Evolutionary conservation across 2,797 vertebrate genomes (phyloP), one percentile per base, ranked within the genome.

Genomic region (Melanotaenia maccullochi): DNA sequence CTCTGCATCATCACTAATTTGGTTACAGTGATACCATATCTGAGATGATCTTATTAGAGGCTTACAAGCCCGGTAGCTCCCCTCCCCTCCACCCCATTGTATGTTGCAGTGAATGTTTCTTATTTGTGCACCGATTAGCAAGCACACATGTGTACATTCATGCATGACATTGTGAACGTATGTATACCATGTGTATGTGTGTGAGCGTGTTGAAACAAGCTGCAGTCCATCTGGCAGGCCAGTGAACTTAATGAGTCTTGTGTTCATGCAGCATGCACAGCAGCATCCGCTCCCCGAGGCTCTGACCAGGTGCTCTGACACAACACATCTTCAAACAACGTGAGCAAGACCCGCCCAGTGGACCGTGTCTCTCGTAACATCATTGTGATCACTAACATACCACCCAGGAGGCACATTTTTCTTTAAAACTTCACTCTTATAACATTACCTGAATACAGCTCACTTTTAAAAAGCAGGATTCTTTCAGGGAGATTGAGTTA

Each of bases 11-110:
- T 82, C 82, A 61, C 86, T 93, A 91, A 93, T 90, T 47, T 85
- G 75, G 89, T 93, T 92, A 92, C 71, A 84, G 71, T 65, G 89
- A 90, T 86, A 86, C 79, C 78, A 81, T 85, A 92, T 91, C 87
- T 81, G 82, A 75, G 73, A 59, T 91, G 78, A 93, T 92, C 78
- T 57, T 69, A 90, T 93, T 91, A 92, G 78, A 79, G 63, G 75
- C 57, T 76, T 66, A 84, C 77, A 67, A 81, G 78, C 57, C 22
- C 71, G 68, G 76, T 64, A 80, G 76, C 79, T 59, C 72, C 56
- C 71, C 58, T n/a, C 18, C 55, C 18, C 20, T 1, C 59, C 8
- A 3, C 22, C 24, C 5, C n/a, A 25, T 75, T 66, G 38, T 68
- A 75, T 72, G 71, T 77, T 64, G 64, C 75, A 28, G 78, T 74